Evolutionary conservation across 2,113 vertebrate species (phyloP).

Genomic region (Raphicerus campestris): DNA sequence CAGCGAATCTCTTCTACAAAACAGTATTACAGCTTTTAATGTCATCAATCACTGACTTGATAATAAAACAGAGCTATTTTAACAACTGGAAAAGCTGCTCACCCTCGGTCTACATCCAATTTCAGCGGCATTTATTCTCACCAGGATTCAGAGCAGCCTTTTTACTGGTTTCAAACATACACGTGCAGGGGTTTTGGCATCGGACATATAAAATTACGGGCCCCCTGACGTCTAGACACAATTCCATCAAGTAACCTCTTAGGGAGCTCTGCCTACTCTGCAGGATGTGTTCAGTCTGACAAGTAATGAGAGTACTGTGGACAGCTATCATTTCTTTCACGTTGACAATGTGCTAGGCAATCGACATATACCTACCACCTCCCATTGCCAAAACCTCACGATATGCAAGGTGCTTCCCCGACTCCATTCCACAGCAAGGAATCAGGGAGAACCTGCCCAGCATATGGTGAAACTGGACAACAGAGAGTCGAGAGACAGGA

Average conservation of each 20-base stretch:
- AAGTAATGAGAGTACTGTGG: neutral
- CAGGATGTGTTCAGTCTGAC: neutral
- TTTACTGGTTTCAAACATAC: slow-evolving; percentile 25
- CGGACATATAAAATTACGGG: neutral
- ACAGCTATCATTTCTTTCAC: neutral
- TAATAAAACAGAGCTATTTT: slow-evolving; percentile 49
- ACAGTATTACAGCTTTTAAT: slow-evolving; percentile 29
- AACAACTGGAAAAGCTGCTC: slow-evolving; percentile 6
- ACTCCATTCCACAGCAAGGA: neutral
- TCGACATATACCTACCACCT: neutral
- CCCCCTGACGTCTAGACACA: neutral
- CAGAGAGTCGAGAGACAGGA: neutral
- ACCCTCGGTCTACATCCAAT: neutral
- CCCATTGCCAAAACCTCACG: neutral
- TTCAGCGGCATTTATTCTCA: slow-evolving; percentile 26
- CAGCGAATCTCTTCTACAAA: slow-evolving; percentile 39
- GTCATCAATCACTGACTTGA: slow-evolving; percentile 52
- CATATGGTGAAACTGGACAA: neutral
- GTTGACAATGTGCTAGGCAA: neutral
- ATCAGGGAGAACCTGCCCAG: neutral
- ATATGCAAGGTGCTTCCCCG: neutral
- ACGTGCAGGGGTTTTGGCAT: neutral
- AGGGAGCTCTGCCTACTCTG: neutral
- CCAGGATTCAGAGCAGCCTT: neutral
- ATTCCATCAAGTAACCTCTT: neutral